Conservation (phyloP, 2,113 vertebrate species). For the Argyrosomus japonicus region DNA sequence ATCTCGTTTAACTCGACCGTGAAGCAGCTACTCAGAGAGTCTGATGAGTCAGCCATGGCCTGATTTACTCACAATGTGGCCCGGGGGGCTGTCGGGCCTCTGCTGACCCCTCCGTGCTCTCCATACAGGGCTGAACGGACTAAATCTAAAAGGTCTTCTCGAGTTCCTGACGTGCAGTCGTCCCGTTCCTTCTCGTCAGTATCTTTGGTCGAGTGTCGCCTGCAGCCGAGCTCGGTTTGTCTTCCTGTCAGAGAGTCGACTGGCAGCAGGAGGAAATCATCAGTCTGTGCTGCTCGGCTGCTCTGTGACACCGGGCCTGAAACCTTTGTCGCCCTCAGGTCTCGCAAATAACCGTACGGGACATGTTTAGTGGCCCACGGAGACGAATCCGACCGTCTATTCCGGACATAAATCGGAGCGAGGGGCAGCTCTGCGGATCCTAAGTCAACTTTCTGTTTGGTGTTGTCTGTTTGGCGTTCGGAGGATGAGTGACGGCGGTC, state of each 20-base stretch:
- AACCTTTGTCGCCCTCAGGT: slow-evolving; percentile 23
- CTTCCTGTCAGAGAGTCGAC: slow-evolving; percentile 43
- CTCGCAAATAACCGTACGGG: slow-evolving; percentile 48
- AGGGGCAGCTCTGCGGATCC: slow-evolving; percentile 14
- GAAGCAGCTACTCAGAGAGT: neutral
- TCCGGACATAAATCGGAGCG: slow-evolving; percentile 51
- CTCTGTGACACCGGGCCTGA: neutral
- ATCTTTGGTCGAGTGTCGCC: slow-evolving; percentile 14
- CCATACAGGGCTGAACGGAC: no score
- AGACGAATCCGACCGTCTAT: slow-evolving; percentile 18
- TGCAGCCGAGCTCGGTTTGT: slow-evolving; percentile 25
- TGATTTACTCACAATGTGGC: slow-evolving; percentile 5
- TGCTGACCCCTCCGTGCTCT: neutral
- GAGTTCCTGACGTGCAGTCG: neutral
- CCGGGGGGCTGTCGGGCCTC: neutral
- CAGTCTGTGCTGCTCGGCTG: slow-evolving; percentile 29
- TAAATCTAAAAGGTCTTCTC: no score
- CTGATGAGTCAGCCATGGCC: slow-evolving; percentile 15
- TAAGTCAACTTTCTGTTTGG: slow-evolving; percentile 12
- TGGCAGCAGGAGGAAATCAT: slow-evolving; percentile 54
- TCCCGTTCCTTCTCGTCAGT: slow-evolving; percentile 1
- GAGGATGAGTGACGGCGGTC: neutral
- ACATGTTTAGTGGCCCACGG: slow-evolving; percentile 42
- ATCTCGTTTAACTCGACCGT: neutral
- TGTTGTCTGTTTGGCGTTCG: neutral